phyloP scores from a whole-genome alignment of 1,140 invertebrate species.

The Macrobrachium rosenbergii region DNA sequence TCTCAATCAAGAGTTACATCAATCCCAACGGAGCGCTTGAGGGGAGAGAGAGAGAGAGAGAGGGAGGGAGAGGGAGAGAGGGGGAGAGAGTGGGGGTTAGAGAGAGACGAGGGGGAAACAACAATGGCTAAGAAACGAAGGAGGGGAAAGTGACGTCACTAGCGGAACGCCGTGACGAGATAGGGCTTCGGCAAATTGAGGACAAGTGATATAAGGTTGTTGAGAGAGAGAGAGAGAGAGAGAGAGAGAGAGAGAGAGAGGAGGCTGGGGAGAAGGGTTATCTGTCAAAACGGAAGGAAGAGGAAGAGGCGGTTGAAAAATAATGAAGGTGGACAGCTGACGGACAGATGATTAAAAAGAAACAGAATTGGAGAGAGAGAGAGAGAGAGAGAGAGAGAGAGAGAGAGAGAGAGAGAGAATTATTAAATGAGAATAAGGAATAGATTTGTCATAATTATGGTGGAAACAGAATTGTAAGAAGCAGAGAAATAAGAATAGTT shows the following conservation, averaged over 20 bases:
- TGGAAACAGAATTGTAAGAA: not conserved
- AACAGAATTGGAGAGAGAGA: not conserved
- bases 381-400: not conserved
- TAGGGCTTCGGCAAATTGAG: too few species aligned
- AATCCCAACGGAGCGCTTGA: not conserved
- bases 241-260: not conserved
- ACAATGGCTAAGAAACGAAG: not conserved
- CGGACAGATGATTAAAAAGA: too few species aligned
- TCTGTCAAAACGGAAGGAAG: not conserved
- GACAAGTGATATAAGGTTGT: too few species aligned
- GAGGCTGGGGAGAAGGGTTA: not conserved
- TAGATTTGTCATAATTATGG: too few species aligned
- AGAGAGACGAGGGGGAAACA: not conserved
- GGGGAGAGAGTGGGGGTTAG: not conserved
- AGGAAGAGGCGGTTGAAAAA: too few species aligned
- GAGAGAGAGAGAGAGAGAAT: not conserved
- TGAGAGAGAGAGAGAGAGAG: not conserved
- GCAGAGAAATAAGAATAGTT: not conserved
- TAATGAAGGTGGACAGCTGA: too few species aligned
- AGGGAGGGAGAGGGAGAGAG: not conserved
- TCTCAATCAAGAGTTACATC: slow-evolving; percentile 55
- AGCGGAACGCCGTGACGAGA: too few species aligned
- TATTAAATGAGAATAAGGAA: not conserved
- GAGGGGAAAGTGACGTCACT: not conserved
- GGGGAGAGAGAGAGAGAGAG: not conserved